A percentile compares a stretch with the other conserved stretches of the same genome.
These are phyloP conservation scores for Saguinus imperator DNA, from an alignment of 2,113 vertebrate species.

Conservation along the genomic window DNA sequence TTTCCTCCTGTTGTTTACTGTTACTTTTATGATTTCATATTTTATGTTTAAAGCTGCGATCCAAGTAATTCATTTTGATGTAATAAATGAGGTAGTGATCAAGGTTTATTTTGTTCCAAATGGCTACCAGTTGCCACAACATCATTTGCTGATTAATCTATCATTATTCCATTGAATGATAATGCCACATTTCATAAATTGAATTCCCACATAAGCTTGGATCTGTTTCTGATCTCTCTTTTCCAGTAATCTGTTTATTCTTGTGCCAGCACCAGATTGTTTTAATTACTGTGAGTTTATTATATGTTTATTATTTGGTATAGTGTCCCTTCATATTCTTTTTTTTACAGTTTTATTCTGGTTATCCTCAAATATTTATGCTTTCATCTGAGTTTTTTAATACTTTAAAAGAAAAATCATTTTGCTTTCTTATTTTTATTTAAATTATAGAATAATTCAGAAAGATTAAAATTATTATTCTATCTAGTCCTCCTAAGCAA, in stretches of 20 bases:
- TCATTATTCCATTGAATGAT: not conserved
- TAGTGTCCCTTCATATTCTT: not conserved
- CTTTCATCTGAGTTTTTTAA: slow-evolving; percentile 34
- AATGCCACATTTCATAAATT: slow-evolving; percentile 46
- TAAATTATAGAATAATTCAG: not conserved
- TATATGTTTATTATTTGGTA: not conserved
- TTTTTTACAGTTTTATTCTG: slow-evolving; percentile 2
- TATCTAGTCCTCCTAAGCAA: not conserved
- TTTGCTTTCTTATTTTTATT: not conserved
- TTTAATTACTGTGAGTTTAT: slow-evolving; percentile 49
- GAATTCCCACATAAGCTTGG: not conserved
- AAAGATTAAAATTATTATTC: slow-evolving; percentile 1
- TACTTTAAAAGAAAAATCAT: not conserved
- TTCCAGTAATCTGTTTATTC: slow-evolving; percentile 3
- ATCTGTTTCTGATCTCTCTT: slow-evolving; percentile 23
- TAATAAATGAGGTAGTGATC: slow-evolving; percentile 15
- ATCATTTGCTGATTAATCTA: not conserved
- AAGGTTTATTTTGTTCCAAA: slow-evolving; percentile 47
- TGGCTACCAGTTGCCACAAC: not conserved
- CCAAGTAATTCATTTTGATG: slow-evolving; percentile 39
- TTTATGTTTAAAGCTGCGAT: slow-evolving; percentile 41
- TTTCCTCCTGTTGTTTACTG: not conserved
- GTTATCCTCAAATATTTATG: not conserved
- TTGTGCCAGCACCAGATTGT: not conserved
- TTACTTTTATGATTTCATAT: slow-evolving; percentile 47